Base-by-base conservation (phyloP, 2,888 invertebrate species). In the Ectobius pallidus region DNA sequence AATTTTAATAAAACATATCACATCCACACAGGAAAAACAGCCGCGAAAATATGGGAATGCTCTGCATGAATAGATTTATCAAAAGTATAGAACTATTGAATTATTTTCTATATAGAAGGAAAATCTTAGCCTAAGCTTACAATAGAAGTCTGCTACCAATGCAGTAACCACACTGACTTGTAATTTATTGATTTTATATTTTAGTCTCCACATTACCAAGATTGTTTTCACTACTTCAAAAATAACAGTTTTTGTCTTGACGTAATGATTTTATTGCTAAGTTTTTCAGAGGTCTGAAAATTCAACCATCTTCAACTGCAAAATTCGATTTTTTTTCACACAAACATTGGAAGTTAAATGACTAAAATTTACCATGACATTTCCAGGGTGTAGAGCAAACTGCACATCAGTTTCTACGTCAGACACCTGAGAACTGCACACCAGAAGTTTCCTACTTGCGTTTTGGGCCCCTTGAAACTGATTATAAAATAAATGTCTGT, bases 11-110 rank as follows among this genome's bases (percentile, higher is more conserved):
- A 65, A 65, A 42, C 65, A 65, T 46, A 65, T 65, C 65, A 65
- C 65, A 65, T 65, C 22, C 46, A 65, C 46, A 65, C 65, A 65
- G 30, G 46, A 65, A 65, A 65, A 65, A 65, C 65, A 65, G 65
- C 27, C 25, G 65, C 27, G 65, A 65, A 65, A 46, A 65, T 44
- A 46, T 44, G 42, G 42, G 65, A 3, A 27, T 44, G n/a, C 44
- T 65, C 44, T 65, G 25, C 42, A 65, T n/a, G 25, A 65, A 46
- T 65, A 65, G 44, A 46, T 46, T 65, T 65, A 65, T 65, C 65
- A 65, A 65, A 65, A 65, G 65, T 65, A 65, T 65, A 63, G 39
- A 63, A 63, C 20, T 39, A 39, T 18, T n/a, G 58, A 32, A 58
- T 25, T 30, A 58, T 4, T 22, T 25, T 11, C 2, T 49, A 18